These are phyloP conservation scores for Macrotis lagotis DNA, from an alignment of 2,113 vertebrate genomes.

Conservation along the genomic window DNA sequence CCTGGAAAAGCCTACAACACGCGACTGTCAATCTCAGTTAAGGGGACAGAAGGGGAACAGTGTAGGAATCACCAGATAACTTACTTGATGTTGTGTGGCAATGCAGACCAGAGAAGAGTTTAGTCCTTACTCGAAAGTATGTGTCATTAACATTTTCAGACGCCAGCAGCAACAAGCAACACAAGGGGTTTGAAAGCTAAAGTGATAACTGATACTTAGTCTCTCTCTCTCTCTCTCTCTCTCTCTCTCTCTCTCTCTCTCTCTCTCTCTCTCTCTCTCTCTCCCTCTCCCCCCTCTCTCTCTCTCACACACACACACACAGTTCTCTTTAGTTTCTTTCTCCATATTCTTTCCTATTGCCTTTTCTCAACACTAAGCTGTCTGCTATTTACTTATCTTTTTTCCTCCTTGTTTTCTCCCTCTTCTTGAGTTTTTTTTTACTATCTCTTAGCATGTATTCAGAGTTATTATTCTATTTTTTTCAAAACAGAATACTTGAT, in stretches of 20 bases:
- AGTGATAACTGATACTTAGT: not conserved
- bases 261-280: constrained; percentile 48
- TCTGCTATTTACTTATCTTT: constrained; percentile 56
- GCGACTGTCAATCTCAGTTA: constrained; percentile 66
- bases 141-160: constrained; percentile 42
- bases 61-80: constrained; percentile 73
- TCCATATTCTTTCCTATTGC: constrained; percentile 65
- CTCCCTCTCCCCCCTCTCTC: constrained; percentile 43
- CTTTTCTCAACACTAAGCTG: constrained; percentile 46
- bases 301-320: constrained; percentile 31
- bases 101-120: constrained; percentile 72
- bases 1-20: constrained; percentile 57
- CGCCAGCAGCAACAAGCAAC: constrained; percentile 58
- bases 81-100: constrained; percentile 72
- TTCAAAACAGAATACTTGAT: constrained; percentile 72
- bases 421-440: constrained; percentile 31
- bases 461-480: constrained; percentile 72
- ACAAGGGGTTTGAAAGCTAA: constrained; percentile 55
- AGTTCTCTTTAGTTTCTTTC: constrained; percentile 69
- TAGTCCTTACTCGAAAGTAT: constrained; percentile 68
- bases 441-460: constrained; percentile 53
- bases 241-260: constrained; percentile 49
- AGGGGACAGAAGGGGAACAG: not conserved
- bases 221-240: constrained; percentile 38
- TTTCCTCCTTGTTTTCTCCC: not conserved